Percentiles rank a stretch among this genome's conserved stretches.
Conservation (phyloP, 2,797 vertebrate genomes). For the Phalloptychus januarius region DNA sequence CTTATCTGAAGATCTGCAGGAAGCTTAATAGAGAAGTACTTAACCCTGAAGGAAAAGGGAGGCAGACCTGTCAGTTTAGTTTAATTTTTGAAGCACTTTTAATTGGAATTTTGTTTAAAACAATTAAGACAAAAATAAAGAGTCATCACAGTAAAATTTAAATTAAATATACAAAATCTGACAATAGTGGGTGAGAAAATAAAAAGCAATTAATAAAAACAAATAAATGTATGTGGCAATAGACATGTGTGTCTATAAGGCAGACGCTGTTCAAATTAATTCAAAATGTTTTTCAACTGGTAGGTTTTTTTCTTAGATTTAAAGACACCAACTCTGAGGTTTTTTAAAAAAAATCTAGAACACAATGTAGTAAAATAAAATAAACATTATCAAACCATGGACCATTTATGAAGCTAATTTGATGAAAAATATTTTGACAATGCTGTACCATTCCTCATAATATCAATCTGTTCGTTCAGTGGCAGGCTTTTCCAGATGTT, state of each 20-base stretch:
- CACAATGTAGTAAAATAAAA: background rate
- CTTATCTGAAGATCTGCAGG: background rate
- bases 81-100: background rate
- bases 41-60: background rate
- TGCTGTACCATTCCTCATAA: background rate
- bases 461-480: conserved; percentile 44
- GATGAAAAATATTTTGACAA: background rate
- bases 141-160: background rate
- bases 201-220: background rate
- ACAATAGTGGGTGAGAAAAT: background rate
- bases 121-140: background rate
- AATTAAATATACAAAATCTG: background rate
- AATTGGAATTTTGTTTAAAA: background rate
- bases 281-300: background rate
- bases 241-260: background rate
- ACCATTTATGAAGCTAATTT: background rate
- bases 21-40: background rate
- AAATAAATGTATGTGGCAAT: background rate
- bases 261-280: background rate
- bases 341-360: background rate
- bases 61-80: background rate
- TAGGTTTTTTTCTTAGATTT: background rate
- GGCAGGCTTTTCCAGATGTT: conserved; percentile 78
- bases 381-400: background rate
- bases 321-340: background rate